These are phyloP conservation scores for Phrynocephalus versicolor DNA, from an alignment of 2,113 vertebrate genomes.

Conservation along the genomic window DNA sequence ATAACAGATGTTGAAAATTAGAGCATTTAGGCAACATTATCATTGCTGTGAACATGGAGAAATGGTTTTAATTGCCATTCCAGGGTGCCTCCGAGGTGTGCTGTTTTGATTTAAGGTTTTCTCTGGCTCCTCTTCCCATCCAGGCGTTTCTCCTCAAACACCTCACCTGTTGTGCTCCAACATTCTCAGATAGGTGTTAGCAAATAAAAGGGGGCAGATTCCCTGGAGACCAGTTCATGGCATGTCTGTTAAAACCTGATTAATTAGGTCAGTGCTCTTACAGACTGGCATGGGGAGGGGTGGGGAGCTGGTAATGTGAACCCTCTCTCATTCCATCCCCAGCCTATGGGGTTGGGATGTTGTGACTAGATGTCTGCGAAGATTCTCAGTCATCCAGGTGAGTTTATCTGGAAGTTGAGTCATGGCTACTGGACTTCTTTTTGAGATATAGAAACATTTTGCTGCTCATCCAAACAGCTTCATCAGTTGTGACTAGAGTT, in stretches of 20 bases:
- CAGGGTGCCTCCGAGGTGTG: constrained; percentile 48
- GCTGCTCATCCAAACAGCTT: too few species aligned
- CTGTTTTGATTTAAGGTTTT: constrained; percentile 47
- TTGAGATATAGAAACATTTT: too few species aligned
- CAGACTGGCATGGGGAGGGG: too few species aligned
- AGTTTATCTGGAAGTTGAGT: too few species aligned
- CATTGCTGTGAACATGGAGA: constrained; percentile 44
- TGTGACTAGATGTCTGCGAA: too few species aligned
- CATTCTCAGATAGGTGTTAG: not conserved
- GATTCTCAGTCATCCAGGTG: too few species aligned
- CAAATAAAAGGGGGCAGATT: not conserved
- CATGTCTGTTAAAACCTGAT: not conserved
- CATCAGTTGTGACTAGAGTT: too few species aligned
- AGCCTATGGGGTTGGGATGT: not conserved
- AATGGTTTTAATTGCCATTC: constrained; percentile 49
- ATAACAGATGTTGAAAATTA: constrained; percentile 73
- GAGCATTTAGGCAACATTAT: constrained; percentile 61
- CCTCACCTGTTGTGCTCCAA: not conserved
- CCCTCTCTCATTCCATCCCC: not conserved
- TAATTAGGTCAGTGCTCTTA: not conserved
- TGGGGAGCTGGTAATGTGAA: not conserved
- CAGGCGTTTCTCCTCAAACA: not conserved
- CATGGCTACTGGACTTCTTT: too few species aligned
- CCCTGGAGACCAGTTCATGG: not conserved
- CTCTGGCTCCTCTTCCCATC: constrained; percentile 9